Evolutionary conservation across 2,113 vertebrate genomes (phyloP).

Genomic region (Pagrus major): DNA sequence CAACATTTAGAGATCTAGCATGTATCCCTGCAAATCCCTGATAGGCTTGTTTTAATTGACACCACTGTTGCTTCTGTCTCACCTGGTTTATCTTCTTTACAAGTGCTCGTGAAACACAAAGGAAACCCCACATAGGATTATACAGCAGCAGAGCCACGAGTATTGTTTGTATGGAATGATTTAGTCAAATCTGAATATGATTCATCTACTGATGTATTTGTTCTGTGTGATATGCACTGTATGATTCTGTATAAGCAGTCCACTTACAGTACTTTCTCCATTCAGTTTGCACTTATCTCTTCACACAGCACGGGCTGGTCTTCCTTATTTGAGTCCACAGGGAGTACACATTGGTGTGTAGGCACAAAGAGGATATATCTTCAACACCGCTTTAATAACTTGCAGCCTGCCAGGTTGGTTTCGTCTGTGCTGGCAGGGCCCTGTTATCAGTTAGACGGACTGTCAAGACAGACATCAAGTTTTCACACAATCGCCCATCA

Average conservation of each 20-base stretch:
- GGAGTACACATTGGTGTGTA: conserved; percentile 18
- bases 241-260: not conserved
- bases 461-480: conserved; percentile 62
- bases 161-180: not conserved
- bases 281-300: conserved; percentile 47
- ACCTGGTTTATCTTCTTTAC: not conserved
- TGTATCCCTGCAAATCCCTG: conserved; percentile 31
- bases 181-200: conserved; percentile 11
- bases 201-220: conserved; percentile 9
- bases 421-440: conserved; percentile 46
- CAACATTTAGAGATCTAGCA: conserved; percentile 4
- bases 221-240: not conserved
- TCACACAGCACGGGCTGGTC: conserved; percentile 21
- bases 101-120: not conserved
- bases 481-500: conserved; percentile 67
- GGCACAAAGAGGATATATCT: conserved; percentile 38
- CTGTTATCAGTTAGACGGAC: conserved; percentile 62
- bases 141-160: not conserved
- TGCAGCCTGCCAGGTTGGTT: conserved; percentile 56
- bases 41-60: conserved; percentile 28
- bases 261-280: not conserved
- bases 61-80: conserved; percentile 19
- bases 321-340: conserved; percentile 31
- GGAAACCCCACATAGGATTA: conserved; percentile 15
- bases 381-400: conserved; percentile 53